Evolutionary conservation across 2,888 invertebrate genomes (phyloP), one percentile per base, ranked within the genome.

Genomic region (Diplazon laetatorius): DNA sequence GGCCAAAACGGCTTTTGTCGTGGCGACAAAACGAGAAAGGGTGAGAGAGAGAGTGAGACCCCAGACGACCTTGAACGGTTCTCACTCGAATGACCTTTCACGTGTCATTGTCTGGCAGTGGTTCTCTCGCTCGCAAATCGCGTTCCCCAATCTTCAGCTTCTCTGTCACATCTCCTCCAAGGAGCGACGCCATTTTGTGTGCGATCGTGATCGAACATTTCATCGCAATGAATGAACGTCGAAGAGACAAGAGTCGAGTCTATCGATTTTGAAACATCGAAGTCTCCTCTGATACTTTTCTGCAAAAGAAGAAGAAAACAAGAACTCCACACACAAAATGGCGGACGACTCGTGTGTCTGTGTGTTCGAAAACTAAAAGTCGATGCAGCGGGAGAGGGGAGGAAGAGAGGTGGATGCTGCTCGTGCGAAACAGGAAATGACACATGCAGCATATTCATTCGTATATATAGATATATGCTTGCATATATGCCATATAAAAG

Each of bases 91-190:
- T 76, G 65, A 76, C 76, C 76, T 76, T 71, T 71, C 48, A n/a
- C 22, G 71, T n/a, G 76, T 59, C 76, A 76, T 76, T 76, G 70
- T 75, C 55, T 72, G 77, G 65, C 77, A 73, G 60, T 78, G 39
- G n/a, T 12, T 39, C 68, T n/a, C 66, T 30, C 37, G 12, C 63
- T n/a, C 59, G 85, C 44, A 9, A n/a, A 18, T 46, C 59, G 30
- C 65, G 69, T 62, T 57, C 35, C 65, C 6, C 59, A 75, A 35
- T 14, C 74, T 79, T 81, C 18, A 18, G 12, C 37, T 37, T 59
- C 59, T n/a, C n/a, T n/a, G n/a, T n/a, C n/a, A n/a, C n/a, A 12
- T 80, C 80, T 76, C 63, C 78, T 72, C 78, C 59, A 63, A n/a
- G n/a, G n/a, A n/a, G n/a, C n/a, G 10, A 20, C 35, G 14, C 42